These are phyloP conservation scores for Ctena decussata DNA, from an alignment of 2,888 invertebrate species.

Conservation along the genomic window DNA sequence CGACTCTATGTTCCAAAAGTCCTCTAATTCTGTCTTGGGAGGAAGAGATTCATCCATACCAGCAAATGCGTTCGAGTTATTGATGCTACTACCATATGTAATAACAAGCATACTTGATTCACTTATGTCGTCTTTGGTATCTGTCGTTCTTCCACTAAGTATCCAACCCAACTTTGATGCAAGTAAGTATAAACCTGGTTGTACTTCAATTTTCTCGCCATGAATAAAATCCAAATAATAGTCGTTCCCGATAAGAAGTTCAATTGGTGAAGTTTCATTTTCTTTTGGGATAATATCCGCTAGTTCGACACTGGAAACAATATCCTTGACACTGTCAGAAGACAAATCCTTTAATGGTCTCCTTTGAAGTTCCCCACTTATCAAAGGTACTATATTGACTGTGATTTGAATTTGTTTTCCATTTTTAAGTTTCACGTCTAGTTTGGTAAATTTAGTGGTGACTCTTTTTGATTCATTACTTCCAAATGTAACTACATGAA, in stretches of 20 bases:
- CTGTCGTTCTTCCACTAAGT: slow-evolving; percentile 19
- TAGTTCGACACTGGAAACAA: slow-evolving; percentile 10
- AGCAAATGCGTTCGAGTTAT: not conserved
- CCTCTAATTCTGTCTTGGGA: not conserved
- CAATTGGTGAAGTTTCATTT: slow-evolving; percentile 17
- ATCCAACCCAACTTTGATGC: slow-evolving; percentile 51
- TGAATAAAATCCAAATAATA: slow-evolving; percentile 33
- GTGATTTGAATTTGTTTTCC: slow-evolving; percentile 7
- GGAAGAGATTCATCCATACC: not conserved
- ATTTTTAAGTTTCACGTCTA: slow-evolving; percentile 33
- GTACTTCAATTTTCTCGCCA: slow-evolving; percentile 40
- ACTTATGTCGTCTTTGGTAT: not conserved
- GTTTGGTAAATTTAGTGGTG: slow-evolving; percentile 11
- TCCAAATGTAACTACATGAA: slow-evolving; percentile 20
- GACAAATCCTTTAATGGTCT: not conserved
- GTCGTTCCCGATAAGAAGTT: slow-evolving; percentile 36
- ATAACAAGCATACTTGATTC: slow-evolving; percentile 15
- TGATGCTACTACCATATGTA: not conserved
- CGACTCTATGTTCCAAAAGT: slow-evolving; percentile 17
- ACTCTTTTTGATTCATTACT: slow-evolving; percentile 28
- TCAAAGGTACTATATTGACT: slow-evolving; percentile 44
- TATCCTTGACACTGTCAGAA: not conserved
- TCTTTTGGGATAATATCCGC: slow-evolving; percentile 24
- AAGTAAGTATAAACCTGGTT: slow-evolving; percentile 37
- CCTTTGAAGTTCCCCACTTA: slow-evolving; percentile 33